Evolutionary conservation across 2,888 invertebrate genomes (phyloP), one percentile per base, ranked within the genome.

Genomic region (Therioaphis trifolii): DNA sequence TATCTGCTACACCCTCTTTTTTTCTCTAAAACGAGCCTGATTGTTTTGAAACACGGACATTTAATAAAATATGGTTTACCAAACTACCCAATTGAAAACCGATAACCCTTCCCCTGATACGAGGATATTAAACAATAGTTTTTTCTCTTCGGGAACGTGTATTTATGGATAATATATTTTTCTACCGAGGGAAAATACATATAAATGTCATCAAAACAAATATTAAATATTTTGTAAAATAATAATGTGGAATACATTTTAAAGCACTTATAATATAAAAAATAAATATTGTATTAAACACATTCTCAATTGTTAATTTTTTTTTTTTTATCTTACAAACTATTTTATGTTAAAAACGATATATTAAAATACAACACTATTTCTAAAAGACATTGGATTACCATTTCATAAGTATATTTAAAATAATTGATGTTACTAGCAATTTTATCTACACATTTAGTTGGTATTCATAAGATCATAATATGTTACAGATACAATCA

Each of bases 41-140:
- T 82, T 74, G 61, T 82, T 82, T 82, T 66, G 58, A 61, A 24
- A 43, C 49, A 21, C 46, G n/a, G 72, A 63, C 63, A 71, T 82
- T 82, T 82, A 61, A 82, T 82, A 82, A 82, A 82, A 82, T 82
- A 82, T 74, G 49, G 63, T 82, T 18, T 35, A 43, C 63, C 24
- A 63, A 24, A 82, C 74, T 40, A 43, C 63, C 74, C 63, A 82
- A 82, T 82, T 52, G 74, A 82, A 82, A 82, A 74, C 82, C 72
- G 63, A 82, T 82, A 72, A 82, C 49, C 82, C 72, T 82, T 82
- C 66, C 74, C 35, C 35, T 40, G 35, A 49, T 43, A 55, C 66
- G 5, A 77, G 12, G 61, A 80, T 74, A 82, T 82, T 66, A 74
- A 82, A 66, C 52, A 82, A 74, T 66, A 21, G 27, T 40, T 82